Percentiles rank a stretch among this genome's conserved stretches.
These are phyloP conservation scores for Dryoscopus gambensis DNA, from an alignment of 2,113 vertebrate genomes.

Conservation along the genomic window DNA sequence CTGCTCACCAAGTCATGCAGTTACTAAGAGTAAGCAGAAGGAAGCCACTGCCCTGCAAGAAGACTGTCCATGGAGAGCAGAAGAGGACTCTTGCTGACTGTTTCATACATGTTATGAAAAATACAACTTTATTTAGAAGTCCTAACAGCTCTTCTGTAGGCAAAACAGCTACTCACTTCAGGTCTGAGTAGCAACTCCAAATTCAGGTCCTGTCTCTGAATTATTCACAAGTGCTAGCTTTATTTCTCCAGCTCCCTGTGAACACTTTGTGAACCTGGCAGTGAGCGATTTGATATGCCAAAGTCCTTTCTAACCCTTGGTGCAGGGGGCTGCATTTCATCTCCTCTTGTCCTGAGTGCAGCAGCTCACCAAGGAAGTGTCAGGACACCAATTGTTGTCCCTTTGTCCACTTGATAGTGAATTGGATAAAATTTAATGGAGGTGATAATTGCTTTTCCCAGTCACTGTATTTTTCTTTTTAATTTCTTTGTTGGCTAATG, in stretches of 20 bases:
- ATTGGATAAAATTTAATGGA: slow-evolving; percentile 14
- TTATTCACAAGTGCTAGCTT: not conserved
- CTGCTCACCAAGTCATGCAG: not conserved
- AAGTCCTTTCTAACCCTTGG: not conserved
- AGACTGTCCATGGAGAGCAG: not conserved
- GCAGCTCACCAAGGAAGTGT: not conserved
- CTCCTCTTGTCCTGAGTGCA: not conserved
- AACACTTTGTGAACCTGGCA: not conserved
- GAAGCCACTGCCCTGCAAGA: not conserved
- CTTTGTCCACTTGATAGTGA: not conserved
- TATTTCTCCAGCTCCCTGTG: not conserved
- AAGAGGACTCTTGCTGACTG: not conserved
- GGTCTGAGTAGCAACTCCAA: not conserved
- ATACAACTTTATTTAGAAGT: not conserved
- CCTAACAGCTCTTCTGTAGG: not conserved
- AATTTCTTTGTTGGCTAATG: slow-evolving; percentile 62
- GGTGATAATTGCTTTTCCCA: slow-evolving; percentile 23
- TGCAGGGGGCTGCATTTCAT: not conserved
- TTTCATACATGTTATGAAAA: not conserved
- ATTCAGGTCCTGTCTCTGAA: not conserved
- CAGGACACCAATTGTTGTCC: not conserved
- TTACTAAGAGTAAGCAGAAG: not conserved
- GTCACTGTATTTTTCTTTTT: slow-evolving; percentile 25
- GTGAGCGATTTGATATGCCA: not conserved
- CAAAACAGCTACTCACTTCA: not conserved